These are phyloP conservation scores for Caenorhabditis afra DNA, from an alignment of 2,888 invertebrate species.

Conservation along the genomic window DNA sequence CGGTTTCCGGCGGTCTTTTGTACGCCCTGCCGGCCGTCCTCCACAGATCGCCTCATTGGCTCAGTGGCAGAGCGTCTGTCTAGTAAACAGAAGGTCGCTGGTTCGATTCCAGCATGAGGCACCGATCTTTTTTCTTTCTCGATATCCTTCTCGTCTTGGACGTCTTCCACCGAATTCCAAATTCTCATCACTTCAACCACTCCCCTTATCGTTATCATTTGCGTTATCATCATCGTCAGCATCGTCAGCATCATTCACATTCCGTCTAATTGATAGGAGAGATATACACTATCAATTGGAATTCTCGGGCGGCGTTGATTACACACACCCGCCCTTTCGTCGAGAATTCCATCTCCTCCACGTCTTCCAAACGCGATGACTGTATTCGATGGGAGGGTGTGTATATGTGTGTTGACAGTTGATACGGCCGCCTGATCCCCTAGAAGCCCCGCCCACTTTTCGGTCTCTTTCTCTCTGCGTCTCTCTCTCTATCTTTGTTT, in stretches of 20 bases:
- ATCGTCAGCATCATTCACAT: conserved; percentile 30
- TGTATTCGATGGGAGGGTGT: no score
- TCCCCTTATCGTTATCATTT: conserved; percentile 4
- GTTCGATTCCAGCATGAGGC: conserved; percentile 80
- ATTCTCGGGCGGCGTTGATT: no score
- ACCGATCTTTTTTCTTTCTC: conserved; percentile 38
- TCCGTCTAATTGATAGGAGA: no score
- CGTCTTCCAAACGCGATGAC: no score
- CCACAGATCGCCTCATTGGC: conserved; percentile 71
- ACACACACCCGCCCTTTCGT: conserved; percentile 1
- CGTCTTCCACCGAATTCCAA: no score
- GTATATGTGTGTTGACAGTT: no score
- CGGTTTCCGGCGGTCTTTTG: no score
- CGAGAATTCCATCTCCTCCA: neutral
- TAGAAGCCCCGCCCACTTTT: neutral
- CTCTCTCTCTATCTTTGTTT: conserved; percentile 36
- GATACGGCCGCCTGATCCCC: neutral
- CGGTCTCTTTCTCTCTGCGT: neutral
- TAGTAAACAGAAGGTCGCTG: conserved; percentile 80
- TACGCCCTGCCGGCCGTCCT: neutral
- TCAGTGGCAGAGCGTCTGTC: conserved; percentile 80
- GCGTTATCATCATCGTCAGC: no score
- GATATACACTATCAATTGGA: neutral
- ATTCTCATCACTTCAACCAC: conserved; percentile 29
- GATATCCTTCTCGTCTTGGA: neutral